These are phyloP conservation scores for Indri indri DNA, from an alignment of 2,113 vertebrate species.

Conservation along the genomic window DNA sequence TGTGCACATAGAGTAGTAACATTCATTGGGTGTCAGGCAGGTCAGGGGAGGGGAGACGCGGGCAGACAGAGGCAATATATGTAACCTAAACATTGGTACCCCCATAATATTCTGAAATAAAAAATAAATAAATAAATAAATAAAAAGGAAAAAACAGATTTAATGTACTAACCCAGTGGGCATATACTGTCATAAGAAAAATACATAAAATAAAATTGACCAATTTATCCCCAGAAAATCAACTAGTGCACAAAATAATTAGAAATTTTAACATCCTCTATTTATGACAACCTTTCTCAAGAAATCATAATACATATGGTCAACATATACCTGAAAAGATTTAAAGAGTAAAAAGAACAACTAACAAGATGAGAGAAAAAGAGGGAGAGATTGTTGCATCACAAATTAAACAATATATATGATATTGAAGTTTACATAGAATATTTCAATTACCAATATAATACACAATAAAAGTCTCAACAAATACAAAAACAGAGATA, in stretches of 20 bases:
- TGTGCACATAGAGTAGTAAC: too few species aligned
- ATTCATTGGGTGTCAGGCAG: too few species aligned
- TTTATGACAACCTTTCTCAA: neutral
- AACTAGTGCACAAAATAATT: neutral
- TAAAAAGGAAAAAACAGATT: too few species aligned
- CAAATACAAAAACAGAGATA: neutral
- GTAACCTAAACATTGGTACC: too few species aligned
- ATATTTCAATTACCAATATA: neutral
- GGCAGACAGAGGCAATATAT: too few species aligned
- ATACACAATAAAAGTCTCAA: neutral
- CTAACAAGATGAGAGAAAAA: neutral
- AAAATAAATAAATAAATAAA: too few species aligned
- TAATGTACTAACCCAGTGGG: neutral
- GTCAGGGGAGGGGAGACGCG: too few species aligned
- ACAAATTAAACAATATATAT: neutral
- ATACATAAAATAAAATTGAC: neutral
- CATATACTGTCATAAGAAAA: neutral
- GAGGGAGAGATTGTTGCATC: neutral
- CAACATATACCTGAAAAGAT: neutral
- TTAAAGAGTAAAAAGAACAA: neutral
- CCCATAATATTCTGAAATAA: too few species aligned
- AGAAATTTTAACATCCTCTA: neutral
- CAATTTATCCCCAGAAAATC: neutral
- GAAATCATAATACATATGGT: neutral
- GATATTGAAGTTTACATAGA: neutral